phyloP scores from a whole-genome alignment of 2,113 vertebrate species.

The Neodon shergylaensis region DNA sequence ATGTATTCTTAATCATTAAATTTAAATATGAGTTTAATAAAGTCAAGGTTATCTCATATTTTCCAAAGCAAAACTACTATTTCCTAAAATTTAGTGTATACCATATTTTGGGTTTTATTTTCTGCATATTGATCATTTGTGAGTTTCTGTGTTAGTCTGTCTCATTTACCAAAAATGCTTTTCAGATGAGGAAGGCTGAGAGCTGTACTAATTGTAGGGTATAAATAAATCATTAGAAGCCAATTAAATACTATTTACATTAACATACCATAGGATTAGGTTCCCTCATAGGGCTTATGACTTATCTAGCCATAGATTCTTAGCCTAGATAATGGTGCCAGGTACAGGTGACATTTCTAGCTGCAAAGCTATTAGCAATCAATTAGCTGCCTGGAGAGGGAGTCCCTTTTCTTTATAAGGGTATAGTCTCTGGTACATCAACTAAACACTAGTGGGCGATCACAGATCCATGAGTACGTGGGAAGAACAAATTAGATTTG shows the following conservation, averaged over 20 bases:
- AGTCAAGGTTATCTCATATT: background rate
- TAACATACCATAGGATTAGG: background rate
- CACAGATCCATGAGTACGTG: background rate
- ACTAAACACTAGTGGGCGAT: background rate
- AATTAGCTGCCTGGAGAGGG: background rate
- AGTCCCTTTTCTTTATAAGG: background rate
- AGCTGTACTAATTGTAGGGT: background rate
- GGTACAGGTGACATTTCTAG: accelerated
- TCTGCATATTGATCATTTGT: too few species aligned
- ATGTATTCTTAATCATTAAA: background rate
- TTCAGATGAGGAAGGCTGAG: background rate
- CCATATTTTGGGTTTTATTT: background rate
- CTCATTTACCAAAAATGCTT: background rate
- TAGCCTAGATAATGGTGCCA: background rate
- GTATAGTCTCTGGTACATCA: background rate
- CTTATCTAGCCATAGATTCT: background rate
- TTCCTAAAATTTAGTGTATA: background rate
- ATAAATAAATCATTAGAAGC: background rate
- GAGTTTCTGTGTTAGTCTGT: background rate
- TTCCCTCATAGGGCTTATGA: background rate
- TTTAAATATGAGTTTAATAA: background rate
- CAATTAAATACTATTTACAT: background rate
- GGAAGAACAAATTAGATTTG: background rate
- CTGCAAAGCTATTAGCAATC: background rate
- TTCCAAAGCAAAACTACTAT: background rate